Percentiles rank a stretch among this genome's conserved stretches.
These are phyloP conservation scores for Drosophila tani DNA, from an alignment of 1,140 invertebrate genomes.

Conservation along the genomic window DNA sequence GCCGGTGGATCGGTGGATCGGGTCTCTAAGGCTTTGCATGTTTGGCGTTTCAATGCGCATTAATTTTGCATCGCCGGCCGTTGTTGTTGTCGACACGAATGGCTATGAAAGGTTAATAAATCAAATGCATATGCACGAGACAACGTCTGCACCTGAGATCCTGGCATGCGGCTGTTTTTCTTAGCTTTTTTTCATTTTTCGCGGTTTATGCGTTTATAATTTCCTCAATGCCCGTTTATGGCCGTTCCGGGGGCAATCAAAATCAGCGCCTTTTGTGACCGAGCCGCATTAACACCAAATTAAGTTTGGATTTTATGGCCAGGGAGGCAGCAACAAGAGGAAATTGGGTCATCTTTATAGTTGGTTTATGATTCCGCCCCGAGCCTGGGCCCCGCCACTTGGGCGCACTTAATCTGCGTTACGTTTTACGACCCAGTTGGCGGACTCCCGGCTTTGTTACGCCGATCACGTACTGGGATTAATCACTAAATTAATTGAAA, in stretches of 20 bases:
- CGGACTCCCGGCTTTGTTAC: conserved; percentile 38
- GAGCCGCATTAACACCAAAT: conserved; percentile 74
- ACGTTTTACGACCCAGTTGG: conserved; percentile 71
- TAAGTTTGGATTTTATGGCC: conserved; percentile 63
- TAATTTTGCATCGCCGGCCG: conserved; percentile 70
- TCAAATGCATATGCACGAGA: conserved; percentile 77
- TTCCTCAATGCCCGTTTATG: conserved; percentile 78
- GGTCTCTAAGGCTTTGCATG: conserved; percentile 63
- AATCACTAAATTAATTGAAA: conserved; percentile 83
- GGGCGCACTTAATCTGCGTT: conserved; percentile 54
- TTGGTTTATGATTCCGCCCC: conserved; percentile 30
- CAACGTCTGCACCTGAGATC: conserved; percentile 74
- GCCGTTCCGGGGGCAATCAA: conserved; percentile 62
- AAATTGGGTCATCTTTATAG: conserved; percentile 71
- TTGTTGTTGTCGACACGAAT: conserved; percentile 82
- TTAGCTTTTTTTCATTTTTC: not conserved
- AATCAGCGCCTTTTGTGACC: conserved; percentile 70
- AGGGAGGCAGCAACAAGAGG: conserved; percentile 24
- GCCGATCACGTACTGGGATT: conserved; percentile 72
- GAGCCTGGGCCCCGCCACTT: conserved; percentile 36
- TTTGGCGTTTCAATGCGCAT: conserved; percentile 81
- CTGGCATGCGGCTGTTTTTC: conserved; percentile 51
- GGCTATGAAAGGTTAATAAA: conserved; percentile 82
- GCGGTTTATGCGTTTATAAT: conserved; percentile 77
- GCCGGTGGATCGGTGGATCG: conserved; percentile 15